Conservation (phyloP, 2,888 invertebrate species). For the Melanostoma scalare region DNA sequence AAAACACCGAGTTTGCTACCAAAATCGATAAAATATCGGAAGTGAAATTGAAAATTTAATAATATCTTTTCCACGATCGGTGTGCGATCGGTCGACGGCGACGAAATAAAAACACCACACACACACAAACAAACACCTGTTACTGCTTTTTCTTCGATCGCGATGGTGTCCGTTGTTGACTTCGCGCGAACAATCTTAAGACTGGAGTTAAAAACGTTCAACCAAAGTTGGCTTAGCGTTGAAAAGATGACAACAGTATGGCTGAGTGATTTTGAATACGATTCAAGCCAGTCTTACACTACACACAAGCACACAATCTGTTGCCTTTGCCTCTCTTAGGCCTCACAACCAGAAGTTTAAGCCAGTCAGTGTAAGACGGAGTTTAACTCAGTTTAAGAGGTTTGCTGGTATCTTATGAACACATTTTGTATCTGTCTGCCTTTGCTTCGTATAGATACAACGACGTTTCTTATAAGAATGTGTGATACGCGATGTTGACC, state of each 20-base stretch:
- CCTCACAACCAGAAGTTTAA: slow-evolving; percentile 48
- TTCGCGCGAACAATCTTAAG: slow-evolving; percentile 73
- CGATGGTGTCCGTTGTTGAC: slow-evolving; percentile 70
- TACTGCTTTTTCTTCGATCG: slow-evolving; percentile 55
- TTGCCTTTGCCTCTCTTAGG: slow-evolving; percentile 12
- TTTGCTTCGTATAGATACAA: slow-evolving; percentile 36
- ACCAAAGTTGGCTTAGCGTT: slow-evolving; percentile 58
- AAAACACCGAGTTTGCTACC: slow-evolving; percentile 6
- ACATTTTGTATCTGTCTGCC: slow-evolving; percentile 39
- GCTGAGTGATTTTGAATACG: slow-evolving; percentile 60
- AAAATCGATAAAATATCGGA: slow-evolving; percentile 13
- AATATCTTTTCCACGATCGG: slow-evolving; percentile 48
- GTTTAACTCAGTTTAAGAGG: slow-evolving; percentile 44
- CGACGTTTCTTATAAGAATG: slow-evolving; percentile 21
- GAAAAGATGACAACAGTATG: slow-evolving; percentile 44
- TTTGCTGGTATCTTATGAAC: slow-evolving; percentile 52
- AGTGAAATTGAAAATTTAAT: slow-evolving; percentile 14
- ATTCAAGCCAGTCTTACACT: slow-evolving; percentile 41
- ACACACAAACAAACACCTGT: slow-evolving; percentile 61
- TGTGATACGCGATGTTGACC: slow-evolving; percentile 43
- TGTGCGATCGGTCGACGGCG: slow-evolving; percentile 48
- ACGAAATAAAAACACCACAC: slow-evolving; percentile 47
- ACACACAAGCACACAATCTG: slow-evolving; percentile 4
- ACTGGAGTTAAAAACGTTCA: slow-evolving; percentile 67
- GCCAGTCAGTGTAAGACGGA: slow-evolving; percentile 32